Evolutionary conservation across 2,113 vertebrate genomes (phyloP), one percentile per base, ranked within the genome.

Genomic region (Mastomys natalensis): DNA sequence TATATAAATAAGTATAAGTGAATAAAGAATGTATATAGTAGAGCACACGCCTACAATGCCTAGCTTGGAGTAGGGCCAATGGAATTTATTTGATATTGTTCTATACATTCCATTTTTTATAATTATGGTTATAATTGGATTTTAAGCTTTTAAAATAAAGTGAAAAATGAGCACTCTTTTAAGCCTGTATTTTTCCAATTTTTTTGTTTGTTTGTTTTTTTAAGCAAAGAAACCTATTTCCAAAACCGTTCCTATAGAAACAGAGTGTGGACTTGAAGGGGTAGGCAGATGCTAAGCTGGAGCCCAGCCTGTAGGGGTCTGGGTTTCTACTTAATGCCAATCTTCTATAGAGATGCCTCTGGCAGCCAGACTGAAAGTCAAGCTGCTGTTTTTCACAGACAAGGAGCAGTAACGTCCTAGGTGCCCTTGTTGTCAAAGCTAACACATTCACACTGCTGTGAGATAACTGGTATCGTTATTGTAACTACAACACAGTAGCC

Each of bases 61-160:
- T 85, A 68, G 48, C n/a, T n/a, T 43, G 29, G 4, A 82, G 29
- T 6, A 92, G 51, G 7, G 37, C 40, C 78, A 43, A 16, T 62
- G 5, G 82, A 89, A 43, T 48, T 55, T 82, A 43, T 53, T 73
- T 93, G 13, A 58, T 81, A 51, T 55, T 73, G 34, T 87, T 58
- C 58, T 17, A 24, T 13, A 76, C 11, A 51, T 40, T 21, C 29
- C 45, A 29, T 84, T 89, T 87, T 92, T 85, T 68, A 74, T 90
- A 87, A 91, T 95, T 90, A 29, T 87, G n/a, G n/a, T 82, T 88
- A 66, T 81, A 74, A 77, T 60, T 95, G 29, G 72, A 93, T 84
- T 85, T 95, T 84, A 85, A 21, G 77, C 64, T 77, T 90, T 94
- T 95, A 68, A 93, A 91, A 95, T 62, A 89, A 16, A 17, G 84